Percentiles rank a stretch among this genome's conserved stretches.
Conservation (phyloP, 2,113 vertebrate species). For the Cyanoliseus patagonus region DNA sequence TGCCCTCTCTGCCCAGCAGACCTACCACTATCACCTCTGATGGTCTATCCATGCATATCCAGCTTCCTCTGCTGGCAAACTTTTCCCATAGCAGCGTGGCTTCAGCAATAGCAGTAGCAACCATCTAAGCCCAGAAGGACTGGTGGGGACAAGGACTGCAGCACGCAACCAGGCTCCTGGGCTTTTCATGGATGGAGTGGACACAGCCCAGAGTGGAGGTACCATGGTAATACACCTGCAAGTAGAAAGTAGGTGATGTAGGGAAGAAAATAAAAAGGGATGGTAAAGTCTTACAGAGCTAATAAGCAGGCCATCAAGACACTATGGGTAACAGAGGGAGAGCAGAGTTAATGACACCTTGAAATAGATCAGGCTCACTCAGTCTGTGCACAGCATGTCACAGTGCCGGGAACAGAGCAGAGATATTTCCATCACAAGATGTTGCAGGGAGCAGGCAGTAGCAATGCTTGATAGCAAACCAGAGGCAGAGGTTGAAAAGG, state of each 20-base stretch:
- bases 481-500: background rate
- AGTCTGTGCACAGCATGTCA: rapidly evolving
- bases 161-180: background rate
- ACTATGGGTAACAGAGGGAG: background rate
- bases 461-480: background rate
- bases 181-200: background rate
- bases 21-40: background rate
- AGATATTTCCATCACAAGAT: background rate
- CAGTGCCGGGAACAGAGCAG: background rate
- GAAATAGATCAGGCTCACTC: background rate
- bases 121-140: background rate
- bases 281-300: background rate
- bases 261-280: background rate
- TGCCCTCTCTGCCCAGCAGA: background rate
- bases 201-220: background rate
- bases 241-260: background rate
- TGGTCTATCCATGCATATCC: background rate
- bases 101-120: background rate
- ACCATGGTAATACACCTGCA: background rate
- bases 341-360: background rate
- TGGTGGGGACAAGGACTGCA: rapidly evolving
- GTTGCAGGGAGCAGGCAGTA: background rate
- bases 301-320: background rate
- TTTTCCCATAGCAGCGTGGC: background rate
- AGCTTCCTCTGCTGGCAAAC: background rate